Percentiles rank a stretch among this genome's conserved stretches.
phyloP scores from a whole-genome alignment of 2,888 invertebrate species.

The Ethmia dodecea region DNA sequence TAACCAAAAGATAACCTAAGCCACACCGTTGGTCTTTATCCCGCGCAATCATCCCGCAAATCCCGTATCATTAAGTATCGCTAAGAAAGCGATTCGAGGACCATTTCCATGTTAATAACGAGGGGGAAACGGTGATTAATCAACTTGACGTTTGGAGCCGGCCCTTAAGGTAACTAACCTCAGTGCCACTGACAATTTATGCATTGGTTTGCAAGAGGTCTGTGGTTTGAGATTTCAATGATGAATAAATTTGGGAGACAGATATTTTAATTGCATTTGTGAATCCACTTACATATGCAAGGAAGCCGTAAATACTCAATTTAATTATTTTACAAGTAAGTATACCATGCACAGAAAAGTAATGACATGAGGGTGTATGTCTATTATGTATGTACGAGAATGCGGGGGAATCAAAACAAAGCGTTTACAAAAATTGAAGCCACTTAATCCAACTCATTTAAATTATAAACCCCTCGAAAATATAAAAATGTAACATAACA shows the following conservation, averaged over 20 bases:
- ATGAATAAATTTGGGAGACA: too few relatives aligned
- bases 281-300: too few relatives aligned
- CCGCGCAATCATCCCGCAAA: conserved; percentile 66
- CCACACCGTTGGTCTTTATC: conserved; percentile 35
- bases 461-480: conserved; percentile 51
- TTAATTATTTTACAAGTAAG: too few relatives aligned
- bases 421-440: conserved; percentile 1
- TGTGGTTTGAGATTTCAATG: too few relatives aligned
- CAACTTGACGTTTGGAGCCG: conserved; percentile 63
- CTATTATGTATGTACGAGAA: neutral
- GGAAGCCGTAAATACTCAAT: too few relatives aligned
- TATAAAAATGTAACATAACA: conserved; percentile 50
- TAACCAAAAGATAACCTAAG: conserved; percentile 48
- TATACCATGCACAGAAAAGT: too few relatives aligned
- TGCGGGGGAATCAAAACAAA: conserved; percentile 5
- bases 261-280: too few relatives aligned
- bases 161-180: conserved; percentile 43
- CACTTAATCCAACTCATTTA: conserved; percentile 42
- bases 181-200: conserved; percentile 58
- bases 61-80: conserved; percentile 74
- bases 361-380: too few relatives aligned
- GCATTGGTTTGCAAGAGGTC: conserved; percentile 58
- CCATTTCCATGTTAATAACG: conserved; percentile 77
- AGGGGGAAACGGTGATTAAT: conserved; percentile 71
- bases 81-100: conserved; percentile 73